Base-by-base conservation (phyloP, 2,797 vertebrate genomes). In the Macropus fuliginosus region DNA sequence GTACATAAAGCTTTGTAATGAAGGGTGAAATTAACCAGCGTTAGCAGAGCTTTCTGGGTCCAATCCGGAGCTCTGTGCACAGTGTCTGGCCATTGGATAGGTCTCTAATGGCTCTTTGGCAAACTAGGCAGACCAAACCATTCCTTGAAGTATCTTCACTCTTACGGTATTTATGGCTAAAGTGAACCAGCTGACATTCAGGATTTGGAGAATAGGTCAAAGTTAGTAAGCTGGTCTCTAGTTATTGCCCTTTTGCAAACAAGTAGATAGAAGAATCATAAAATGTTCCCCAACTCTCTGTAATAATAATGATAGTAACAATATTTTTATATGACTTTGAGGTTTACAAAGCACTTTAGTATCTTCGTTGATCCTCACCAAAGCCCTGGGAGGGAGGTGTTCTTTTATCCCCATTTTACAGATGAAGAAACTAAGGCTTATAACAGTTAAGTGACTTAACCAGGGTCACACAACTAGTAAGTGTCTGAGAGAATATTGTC, bases 1-100 rank as follows among this genome's bases (percentile, higher is more conserved):
- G 91, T 91, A 94, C 96, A 96, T 34, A 95, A 94, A 90, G 40
- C 57, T 98, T 96, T 94, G 56, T 95, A 93, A 97, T 94, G 87
- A 56, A 95, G 94, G 95, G 96, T 96, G 59, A 97, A 98, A 96
- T 96, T 96, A 97, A 96, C 92, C 91, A 97, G 97, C 96, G 56
- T n/a, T 95, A 94, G 95, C 93, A 94, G 95, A 91, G 56, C 89
- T 94, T 95, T 28, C 28, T 24, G n/a, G 55, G 55, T 91, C 96
- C 92, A 40, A 95, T 93, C 87, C 92, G 93, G 24, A 94, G 97
- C 95, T 97, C 95, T 91, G 96, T 96, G 95, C 91, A 55, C 57
- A 91, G 56, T 50, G 21, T 93, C 91, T 91, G 40, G 57, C 87
- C 93, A 89, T 24, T 92, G 66, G 96, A 95, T 34, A 46, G 92